Evolutionary conservation across 1,140 invertebrate species (phyloP).

Genomic region (Luehdorfia chinensis): DNA sequence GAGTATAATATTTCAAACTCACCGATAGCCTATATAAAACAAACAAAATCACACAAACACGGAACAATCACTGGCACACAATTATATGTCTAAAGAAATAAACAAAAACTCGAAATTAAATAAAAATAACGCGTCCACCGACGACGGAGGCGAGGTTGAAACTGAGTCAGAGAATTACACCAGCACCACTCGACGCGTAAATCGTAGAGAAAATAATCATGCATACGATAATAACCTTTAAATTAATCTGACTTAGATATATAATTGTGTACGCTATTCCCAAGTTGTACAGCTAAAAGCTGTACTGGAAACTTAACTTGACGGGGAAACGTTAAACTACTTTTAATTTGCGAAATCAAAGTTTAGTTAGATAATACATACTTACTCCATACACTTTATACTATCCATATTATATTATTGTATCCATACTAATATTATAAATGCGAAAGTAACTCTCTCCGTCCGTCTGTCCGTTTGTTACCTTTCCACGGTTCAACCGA

Average conservation of each 20-base stretch:
- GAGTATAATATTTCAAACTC: background rate
- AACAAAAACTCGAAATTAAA: background rate
- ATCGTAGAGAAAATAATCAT: background rate
- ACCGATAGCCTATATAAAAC: too few species aligned
- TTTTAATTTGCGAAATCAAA: too few species aligned
- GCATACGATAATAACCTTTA: background rate
- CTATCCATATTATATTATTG: too few species aligned
- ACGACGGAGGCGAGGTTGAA: slow-evolving; percentile 6
- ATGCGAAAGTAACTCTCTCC: too few species aligned
- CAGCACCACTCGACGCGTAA: background rate
- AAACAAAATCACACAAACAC: slow-evolving; percentile 1
- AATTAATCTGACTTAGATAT: background rate
- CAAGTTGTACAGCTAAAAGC: background rate
- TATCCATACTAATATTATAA: too few species aligned
- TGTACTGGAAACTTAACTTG: background rate
- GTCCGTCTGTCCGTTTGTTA: too few species aligned
- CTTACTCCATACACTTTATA: too few species aligned
- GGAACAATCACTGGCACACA: too few species aligned
- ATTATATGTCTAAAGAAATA: background rate
- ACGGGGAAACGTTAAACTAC: background rate
- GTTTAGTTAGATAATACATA: too few species aligned
- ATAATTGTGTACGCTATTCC: too few species aligned
- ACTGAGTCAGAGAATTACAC: slow-evolving; percentile 15
- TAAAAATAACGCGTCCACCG: slow-evolving; percentile 2
- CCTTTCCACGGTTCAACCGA: too few species aligned